A percentile compares a stretch with the other conserved stretches of the same genome.
Conservation (phyloP, 2,888 invertebrate species). For the Phyllotreta cruciferae region DNA sequence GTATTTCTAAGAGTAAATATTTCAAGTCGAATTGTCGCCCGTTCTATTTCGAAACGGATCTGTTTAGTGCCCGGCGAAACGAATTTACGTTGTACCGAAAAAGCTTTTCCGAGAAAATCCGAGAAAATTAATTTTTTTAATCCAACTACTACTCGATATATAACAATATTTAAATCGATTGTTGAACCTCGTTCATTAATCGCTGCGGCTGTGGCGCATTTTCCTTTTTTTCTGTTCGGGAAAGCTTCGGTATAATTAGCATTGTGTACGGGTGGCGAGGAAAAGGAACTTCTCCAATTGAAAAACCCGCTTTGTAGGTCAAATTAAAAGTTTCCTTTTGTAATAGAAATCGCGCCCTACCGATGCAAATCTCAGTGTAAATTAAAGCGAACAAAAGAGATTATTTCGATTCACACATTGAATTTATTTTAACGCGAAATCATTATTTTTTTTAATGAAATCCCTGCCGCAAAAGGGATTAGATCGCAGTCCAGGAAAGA, state of each 20-base stretch:
- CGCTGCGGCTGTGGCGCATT: too few species aligned
- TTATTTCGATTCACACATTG: too few species aligned
- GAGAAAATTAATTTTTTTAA: too few species aligned
- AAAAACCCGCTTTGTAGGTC: constrained; percentile 19
- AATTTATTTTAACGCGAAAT: too few species aligned
- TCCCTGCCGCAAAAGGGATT: too few species aligned
- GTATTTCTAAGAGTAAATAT: constrained; percentile 37
- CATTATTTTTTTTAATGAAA: too few species aligned
- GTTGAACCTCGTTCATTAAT: too few species aligned
- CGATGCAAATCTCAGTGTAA: constrained; percentile 14
- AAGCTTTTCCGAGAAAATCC: constrained; percentile 12
- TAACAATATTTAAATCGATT: too few species aligned
- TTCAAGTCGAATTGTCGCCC: constrained; percentile 33
- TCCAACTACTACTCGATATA: background rate
- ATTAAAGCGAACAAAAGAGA: constrained; percentile 22
- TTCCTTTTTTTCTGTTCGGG: too few species aligned
- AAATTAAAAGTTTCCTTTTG: constrained; percentile 25
- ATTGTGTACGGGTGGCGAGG: background rate
- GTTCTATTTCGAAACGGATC: constrained; percentile 30
- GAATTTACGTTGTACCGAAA: constrained; percentile 25
- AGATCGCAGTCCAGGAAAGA: too few species aligned
- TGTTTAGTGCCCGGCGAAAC: constrained; percentile 29
- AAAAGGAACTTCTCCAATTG: constrained; percentile 5
- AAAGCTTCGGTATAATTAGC: too few species aligned
- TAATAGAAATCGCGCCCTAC: constrained; percentile 9